Conservation (phyloP, 2,113 vertebrate genomes). For the Trematocara unimaculatum region DNA sequence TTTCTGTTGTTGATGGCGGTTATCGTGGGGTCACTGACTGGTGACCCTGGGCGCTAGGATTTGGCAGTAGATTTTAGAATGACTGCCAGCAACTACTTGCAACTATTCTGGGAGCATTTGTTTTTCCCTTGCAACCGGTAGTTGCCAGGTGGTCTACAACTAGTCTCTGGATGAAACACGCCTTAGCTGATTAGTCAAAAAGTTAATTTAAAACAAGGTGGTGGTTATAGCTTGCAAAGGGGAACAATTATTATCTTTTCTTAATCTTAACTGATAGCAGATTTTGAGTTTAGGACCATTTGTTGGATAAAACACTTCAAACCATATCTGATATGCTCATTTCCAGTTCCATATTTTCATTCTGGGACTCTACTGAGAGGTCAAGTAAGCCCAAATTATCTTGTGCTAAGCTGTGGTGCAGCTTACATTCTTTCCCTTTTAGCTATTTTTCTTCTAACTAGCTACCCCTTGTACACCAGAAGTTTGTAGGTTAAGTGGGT, state of each 20-base stretch:
- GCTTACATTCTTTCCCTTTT: background rate
- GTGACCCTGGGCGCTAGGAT: accelerated
- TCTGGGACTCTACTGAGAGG: background rate
- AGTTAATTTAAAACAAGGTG: background rate
- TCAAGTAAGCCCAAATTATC: background rate
- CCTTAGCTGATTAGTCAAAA: background rate
- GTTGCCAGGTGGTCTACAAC: background rate
- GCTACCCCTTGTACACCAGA: background rate
- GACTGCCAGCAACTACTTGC: background rate
- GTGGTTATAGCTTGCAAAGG: background rate
- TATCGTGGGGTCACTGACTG: background rate
- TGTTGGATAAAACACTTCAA: background rate
- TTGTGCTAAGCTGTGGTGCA: background rate
- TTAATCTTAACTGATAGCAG: background rate
- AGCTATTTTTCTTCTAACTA: background rate
- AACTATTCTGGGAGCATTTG: background rate
- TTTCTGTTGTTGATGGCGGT: background rate
- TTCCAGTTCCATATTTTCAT: background rate
- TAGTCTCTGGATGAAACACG: background rate
- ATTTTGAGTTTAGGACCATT: background rate
- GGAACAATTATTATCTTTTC: background rate
- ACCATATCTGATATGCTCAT: background rate
- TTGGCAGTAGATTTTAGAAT: background rate
- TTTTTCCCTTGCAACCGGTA: background rate
- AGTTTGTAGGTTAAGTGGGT: background rate